A percentile compares a stretch with the other conserved stretches of the same genome.
These are phyloP conservation scores for Xyrauchen texanus DNA, from an alignment of 2,113 vertebrate genomes.

Conservation along the genomic window DNA sequence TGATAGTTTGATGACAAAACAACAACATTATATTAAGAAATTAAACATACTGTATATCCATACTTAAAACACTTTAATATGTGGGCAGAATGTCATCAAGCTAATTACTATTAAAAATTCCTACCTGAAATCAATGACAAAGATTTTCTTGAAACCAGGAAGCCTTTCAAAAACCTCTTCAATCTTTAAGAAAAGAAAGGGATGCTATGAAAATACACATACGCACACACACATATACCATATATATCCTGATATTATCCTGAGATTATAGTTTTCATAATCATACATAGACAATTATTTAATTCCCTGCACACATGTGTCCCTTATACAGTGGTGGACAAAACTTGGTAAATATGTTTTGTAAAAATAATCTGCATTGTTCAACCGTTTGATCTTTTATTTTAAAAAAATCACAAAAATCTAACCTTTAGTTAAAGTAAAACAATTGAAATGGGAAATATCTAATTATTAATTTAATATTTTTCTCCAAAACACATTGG, in stretches of 20 bases:
- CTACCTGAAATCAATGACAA: conserved; percentile 87
- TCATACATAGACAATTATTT: background rate
- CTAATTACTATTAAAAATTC: background rate
- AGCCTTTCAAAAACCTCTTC: conserved; percentile 81
- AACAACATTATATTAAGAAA: conserved; percentile 38
- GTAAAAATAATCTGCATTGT: no score
- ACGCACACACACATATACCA: background rate
- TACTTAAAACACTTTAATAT: background rate
- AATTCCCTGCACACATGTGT: background rate
- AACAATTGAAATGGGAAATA: no score
- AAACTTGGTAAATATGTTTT: background rate
- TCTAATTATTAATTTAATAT: no score
- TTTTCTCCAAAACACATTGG: no score
- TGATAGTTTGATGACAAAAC: conserved; percentile 34
- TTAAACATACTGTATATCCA: background rate
- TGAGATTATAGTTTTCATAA: background rate
- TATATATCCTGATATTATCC: background rate
- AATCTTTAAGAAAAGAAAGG: conserved; percentile 69
- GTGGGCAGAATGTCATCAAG: background rate
- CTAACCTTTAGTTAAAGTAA: no score
- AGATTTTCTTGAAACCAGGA: conserved; percentile 84
- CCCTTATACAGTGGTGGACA: background rate
- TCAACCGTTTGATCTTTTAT: no score
- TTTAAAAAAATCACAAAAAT: no score
- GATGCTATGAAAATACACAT: background rate